These are phyloP conservation scores for Tetramorium simillimum DNA, from an alignment of 1,140 invertebrate genomes.

Conservation along the genomic window DNA sequence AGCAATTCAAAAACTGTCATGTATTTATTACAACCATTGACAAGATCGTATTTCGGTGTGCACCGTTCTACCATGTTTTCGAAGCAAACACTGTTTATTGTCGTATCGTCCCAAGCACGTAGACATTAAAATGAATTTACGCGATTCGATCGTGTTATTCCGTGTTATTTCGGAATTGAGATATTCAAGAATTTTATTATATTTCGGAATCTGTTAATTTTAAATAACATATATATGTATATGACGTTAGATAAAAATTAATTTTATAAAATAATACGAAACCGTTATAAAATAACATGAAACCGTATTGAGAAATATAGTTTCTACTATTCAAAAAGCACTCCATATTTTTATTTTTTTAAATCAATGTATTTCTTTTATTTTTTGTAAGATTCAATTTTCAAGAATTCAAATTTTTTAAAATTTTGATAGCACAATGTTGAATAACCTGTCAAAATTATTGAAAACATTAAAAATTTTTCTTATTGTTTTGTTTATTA, in stretches of 20 bases:
- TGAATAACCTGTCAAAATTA: neutral
- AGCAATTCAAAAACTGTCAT: neutral
- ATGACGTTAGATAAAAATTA: neutral
- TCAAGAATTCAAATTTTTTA: neutral
- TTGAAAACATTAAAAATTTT: neutral
- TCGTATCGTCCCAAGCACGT: neutral
- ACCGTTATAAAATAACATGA: neutral
- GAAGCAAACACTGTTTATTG: neutral
- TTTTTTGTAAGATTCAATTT: neutral
- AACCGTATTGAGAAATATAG: neutral
- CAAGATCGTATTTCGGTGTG: neutral
- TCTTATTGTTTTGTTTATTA: neutral
- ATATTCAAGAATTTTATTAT: neutral
- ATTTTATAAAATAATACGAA: neutral
- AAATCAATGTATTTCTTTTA: neutral
- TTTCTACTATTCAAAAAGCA: neutral
- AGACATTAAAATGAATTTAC: slow-evolving; percentile 15
- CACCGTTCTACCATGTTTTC: neutral
- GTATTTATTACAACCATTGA: neutral
- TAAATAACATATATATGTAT: neutral
- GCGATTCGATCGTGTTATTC: neutral
- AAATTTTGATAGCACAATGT: neutral
- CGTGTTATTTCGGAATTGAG: too few species aligned
- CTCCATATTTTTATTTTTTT: neutral
- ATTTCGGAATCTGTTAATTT: neutral